Conservation (phyloP, 2,797 vertebrate species). For the Labroides dimidiatus region DNA sequence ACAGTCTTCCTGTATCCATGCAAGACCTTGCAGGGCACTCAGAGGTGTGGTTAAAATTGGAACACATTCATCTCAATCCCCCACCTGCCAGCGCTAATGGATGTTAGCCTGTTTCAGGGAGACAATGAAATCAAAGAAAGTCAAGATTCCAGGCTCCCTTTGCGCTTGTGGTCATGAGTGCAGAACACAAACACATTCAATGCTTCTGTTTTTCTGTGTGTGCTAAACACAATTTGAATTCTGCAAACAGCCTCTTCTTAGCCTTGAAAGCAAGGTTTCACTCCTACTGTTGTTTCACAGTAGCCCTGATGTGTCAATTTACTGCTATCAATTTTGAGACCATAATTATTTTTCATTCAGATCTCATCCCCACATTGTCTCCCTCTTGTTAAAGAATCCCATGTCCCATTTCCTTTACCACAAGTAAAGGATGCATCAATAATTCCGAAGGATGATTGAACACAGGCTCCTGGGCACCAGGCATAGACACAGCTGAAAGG, state of each 20-base stretch:
- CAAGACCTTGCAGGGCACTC: constrained; percentile 55
- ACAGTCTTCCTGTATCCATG: constrained; percentile 39
- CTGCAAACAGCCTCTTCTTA: constrained; percentile 22
- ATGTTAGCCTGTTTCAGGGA: constrained; percentile 67
- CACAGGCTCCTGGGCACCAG: constrained; percentile 15
- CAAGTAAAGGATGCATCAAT: constrained; percentile 43
- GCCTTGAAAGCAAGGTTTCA: constrained; percentile 34
- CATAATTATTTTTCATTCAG: constrained; percentile 44
- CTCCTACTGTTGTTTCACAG: constrained; percentile 21
- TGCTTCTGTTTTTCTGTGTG: constrained; percentile 35
- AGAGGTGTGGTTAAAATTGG: constrained; percentile 69
- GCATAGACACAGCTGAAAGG: constrained; percentile 5
- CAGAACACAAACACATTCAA: constrained; percentile 50
- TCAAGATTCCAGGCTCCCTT: constrained; percentile 49
- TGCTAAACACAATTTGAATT: constrained; percentile 51
- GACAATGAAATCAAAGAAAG: constrained; percentile 66
- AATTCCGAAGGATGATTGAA: constrained; percentile 40
- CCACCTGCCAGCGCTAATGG: constrained; percentile 69
- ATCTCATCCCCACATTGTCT: constrained; percentile 30
- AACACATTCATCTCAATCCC: constrained; percentile 76
- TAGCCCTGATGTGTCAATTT: constrained; percentile 20
- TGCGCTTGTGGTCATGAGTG: constrained; percentile 30
- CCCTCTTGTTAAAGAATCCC: constrained; percentile 28
- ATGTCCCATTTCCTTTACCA: constrained; percentile 27
- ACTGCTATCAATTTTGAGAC: constrained; percentile 31